phyloP scores from a whole-genome alignment of 2,113 vertebrate species.

The Cephalophus harveyi region DNA sequence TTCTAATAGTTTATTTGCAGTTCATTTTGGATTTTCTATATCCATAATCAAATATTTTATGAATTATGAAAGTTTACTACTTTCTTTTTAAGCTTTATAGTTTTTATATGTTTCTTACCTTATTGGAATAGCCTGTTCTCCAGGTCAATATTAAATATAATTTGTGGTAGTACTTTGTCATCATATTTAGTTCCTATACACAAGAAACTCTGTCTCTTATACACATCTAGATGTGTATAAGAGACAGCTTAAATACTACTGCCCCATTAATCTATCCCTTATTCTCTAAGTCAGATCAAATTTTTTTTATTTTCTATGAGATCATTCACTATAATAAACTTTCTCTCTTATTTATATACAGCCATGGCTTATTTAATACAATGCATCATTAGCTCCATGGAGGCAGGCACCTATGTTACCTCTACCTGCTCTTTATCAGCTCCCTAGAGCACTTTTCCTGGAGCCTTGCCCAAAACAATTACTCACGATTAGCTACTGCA shows the following conservation, averaged over 20 bases:
- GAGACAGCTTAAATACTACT: neutral
- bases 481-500: neutral
- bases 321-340: neutral
- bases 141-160: neutral
- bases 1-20: neutral
- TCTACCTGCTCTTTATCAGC: neutral
- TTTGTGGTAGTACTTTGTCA: neutral
- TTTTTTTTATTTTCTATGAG: neutral
- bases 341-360: neutral
- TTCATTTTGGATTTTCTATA: neutral
- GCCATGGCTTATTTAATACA: neutral
- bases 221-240: too few species aligned
- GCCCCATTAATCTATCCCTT: neutral
- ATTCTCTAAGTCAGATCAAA: neutral
- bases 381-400: neutral
- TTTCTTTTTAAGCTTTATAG: neutral
- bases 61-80: neutral
- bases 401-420: neutral
- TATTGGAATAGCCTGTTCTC: neutral
- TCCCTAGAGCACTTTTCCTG: neutral
- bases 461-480: neutral
- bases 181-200: neutral
- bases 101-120: neutral
- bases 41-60: neutral
- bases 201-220: too few species aligned